These are phyloP conservation scores for Marronus borbonicus DNA, from an alignment of 2,888 invertebrate species.

Conservation along the genomic window DNA sequence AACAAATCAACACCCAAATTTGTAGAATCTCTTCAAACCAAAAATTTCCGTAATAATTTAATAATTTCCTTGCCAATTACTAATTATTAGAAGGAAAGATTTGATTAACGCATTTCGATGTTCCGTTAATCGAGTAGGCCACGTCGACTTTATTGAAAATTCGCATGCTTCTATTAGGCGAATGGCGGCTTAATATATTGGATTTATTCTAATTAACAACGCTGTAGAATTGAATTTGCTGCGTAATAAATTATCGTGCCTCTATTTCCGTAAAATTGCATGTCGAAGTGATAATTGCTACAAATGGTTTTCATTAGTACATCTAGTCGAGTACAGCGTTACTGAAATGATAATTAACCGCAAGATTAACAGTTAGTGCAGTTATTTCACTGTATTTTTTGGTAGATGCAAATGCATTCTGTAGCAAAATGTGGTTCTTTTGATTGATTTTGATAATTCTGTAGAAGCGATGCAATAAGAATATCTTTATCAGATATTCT, in stretches of 20 bases:
- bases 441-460: background rate
- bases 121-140: background rate
- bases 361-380: constrained; percentile 11
- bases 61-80: background rate
- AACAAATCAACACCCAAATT: background rate
- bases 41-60: background rate
- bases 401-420: background rate
- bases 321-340: background rate
- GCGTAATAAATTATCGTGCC: constrained; percentile 7
- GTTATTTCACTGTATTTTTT: background rate
- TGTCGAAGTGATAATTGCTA: constrained; percentile 10
- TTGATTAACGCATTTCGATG: constrained; percentile 5
- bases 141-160: background rate
- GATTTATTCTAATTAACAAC: constrained; percentile 10
- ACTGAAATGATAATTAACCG: background rate
- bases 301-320: constrained; percentile 28
- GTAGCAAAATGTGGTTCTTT: background rate
- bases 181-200: background rate
- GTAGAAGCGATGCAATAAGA: no score
- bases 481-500: no score
- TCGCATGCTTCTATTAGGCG: background rate
- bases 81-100: background rate
- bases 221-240: constrained; percentile 8
- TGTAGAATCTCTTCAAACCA: background rate
- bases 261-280: constrained; percentile 18